These are phyloP conservation scores for Lasioglossum calceatum DNA, from an alignment of 2,888 invertebrate species.

Conservation along the genomic window DNA sequence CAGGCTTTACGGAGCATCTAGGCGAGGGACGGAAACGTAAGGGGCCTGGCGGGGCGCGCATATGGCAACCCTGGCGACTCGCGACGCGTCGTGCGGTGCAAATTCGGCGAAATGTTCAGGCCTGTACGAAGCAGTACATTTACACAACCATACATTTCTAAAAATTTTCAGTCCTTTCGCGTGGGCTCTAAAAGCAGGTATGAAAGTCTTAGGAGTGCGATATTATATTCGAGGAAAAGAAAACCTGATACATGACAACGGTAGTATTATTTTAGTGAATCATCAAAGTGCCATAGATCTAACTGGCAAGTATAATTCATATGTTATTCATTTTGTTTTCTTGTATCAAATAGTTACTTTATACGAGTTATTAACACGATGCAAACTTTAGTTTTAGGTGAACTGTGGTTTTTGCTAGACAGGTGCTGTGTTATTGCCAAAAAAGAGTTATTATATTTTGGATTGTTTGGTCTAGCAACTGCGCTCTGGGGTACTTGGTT, in stretches of 20 bases:
- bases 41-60: too few species aligned
- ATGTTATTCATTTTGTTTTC: not conserved
- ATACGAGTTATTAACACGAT: not conserved
- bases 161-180: not conserved
- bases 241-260: not conserved
- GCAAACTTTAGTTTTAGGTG: not conserved
- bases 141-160: not conserved
- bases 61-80: too few species aligned
- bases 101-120: too few species aligned
- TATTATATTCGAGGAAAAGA: not conserved
- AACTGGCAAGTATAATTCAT: not conserved
- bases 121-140: not conserved
- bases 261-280: conserved; percentile 1
- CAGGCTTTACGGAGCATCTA: too few species aligned
- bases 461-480: not conserved
- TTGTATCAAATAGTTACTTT: not conserved
- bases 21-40: too few species aligned
- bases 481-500: not conserved
- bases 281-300: not conserved
- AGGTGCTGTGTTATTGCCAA: not conserved
- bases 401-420: not conserved
- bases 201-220: not conserved
- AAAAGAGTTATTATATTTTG: not conserved
- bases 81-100: too few species aligned
- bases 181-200: not conserved